A percentile compares a stretch with the other conserved stretches of the same genome.
These are phyloP conservation scores for Strongylocentrotus purpuratus DNA, from an alignment of 35 echinoderm and acorn worm genomes.

Conservation along the genomic window DNA sequence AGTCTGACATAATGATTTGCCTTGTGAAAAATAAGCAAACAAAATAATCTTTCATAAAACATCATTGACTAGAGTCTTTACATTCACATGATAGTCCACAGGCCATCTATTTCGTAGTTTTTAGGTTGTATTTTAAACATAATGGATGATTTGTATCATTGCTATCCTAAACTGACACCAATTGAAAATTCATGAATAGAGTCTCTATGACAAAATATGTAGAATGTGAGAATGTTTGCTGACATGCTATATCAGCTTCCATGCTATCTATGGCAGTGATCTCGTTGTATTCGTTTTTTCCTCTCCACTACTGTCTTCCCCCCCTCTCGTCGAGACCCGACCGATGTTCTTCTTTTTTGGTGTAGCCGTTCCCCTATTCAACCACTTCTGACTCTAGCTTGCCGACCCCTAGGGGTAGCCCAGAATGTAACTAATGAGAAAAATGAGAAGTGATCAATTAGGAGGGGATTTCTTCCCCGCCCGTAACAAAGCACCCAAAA, in stretches of 20 bases:
- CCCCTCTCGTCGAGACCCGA: not conserved
- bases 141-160: not conserved
- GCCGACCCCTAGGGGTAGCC: not conserved
- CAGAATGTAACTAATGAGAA: conserved; percentile 56
- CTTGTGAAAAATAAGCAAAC: not conserved
- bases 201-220: not conserved
- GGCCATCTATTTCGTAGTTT: not conserved
- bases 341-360: not conserved
- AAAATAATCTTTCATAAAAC: too few species aligned
- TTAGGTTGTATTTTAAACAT: not conserved
- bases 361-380: not conserved
- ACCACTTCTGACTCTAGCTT: conserved; percentile 20
- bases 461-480: conserved; percentile 46
- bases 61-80: not conserved
- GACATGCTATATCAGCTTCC: not conserved
- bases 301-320: not conserved
- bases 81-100: not conserved
- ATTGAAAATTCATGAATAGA: not conserved
- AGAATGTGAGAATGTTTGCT: not conserved
- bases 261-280: not conserved
- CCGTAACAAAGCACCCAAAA: conserved; percentile 46
- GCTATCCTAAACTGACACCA: not conserved
- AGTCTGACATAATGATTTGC: not conserved
- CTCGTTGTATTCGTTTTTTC: not conserved
- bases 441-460: conserved; percentile 57